These are phyloP conservation scores for Anser cygnoides DNA, from an alignment of 2,113 vertebrate genomes.

Conservation along the genomic window DNA sequence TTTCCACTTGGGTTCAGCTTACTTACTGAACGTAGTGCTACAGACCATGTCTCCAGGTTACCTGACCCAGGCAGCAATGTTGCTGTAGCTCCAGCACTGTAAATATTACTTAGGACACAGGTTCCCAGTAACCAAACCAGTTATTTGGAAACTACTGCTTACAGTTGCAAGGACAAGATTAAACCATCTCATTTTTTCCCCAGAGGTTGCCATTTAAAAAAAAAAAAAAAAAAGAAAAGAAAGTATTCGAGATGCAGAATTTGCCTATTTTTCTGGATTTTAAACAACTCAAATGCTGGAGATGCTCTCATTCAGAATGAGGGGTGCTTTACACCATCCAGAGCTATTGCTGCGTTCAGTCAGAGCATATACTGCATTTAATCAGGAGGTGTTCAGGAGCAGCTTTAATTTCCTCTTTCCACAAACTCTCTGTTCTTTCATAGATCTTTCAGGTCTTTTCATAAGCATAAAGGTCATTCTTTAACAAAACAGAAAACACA, in stretches of 20 bases:
- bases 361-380: not conserved
- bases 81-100: not conserved
- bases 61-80: not conserved
- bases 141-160: not conserved
- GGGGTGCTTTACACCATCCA: not conserved
- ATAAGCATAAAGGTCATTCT: not conserved
- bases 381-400: not conserved
- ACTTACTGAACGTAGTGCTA: not conserved
- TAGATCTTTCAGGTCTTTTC: not conserved
- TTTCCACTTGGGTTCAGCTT: not conserved
- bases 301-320: not conserved
- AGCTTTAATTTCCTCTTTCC: not conserved
- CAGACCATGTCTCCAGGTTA: not conserved
- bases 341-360: not conserved
- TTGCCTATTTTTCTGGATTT: not conserved
- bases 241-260: not conserved
- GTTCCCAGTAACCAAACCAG: not conserved
- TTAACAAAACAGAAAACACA: not conserved
- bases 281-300: not conserved
- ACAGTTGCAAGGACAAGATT: not conserved
- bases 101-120: not conserved
- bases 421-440: not conserved
- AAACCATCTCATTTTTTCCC: not conserved
- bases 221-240: not conserved
- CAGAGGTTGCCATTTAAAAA: not conserved